These are phyloP conservation scores for Pasiphila rectangulata DNA, from an alignment of 2,888 invertebrate species.

Conservation along the genomic window DNA sequence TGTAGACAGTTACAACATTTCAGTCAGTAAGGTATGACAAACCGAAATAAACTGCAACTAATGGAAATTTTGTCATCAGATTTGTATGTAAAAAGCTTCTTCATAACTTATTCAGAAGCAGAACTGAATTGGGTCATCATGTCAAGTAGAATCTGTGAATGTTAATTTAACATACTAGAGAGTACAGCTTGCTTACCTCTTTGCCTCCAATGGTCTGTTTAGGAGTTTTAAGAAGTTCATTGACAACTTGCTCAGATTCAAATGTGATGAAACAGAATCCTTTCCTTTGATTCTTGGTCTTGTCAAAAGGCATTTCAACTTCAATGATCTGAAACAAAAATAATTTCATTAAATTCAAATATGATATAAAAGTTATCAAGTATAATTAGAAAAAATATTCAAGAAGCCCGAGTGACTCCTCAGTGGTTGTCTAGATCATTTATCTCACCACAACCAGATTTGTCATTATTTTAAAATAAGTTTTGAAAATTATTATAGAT, in stretches of 20 bases:
- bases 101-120: conserved; percentile 33
- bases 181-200: conserved; percentile 84
- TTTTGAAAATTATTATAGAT: background rate
- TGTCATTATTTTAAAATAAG: conserved; percentile 58
- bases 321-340: conserved; percentile 88
- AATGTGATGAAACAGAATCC: conserved; percentile 99
- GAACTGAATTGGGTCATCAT: conserved; percentile 34
- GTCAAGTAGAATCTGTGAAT: background rate
- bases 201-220: conserved; percentile 96
- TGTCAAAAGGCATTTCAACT: conserved; percentile 98
- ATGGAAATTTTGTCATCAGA: conserved; percentile 4
- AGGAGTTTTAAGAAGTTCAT: conserved; percentile 93
- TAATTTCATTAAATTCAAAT: too few relatives aligned
- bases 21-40: background rate
- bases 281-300: conserved; percentile 97
- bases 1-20: conserved; percentile 42
- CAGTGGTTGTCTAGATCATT: conserved; percentile 55
- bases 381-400: background rate
- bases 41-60: background rate
- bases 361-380: conserved; percentile 85
- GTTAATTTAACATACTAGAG: background rate
- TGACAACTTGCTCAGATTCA: conserved; percentile 96
- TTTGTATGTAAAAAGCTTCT: conserved; percentile 22
- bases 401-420: conserved; percentile 67
- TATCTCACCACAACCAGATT: conserved; percentile 76